Evolutionary conservation across 2,888 invertebrate genomes (phyloP), one percentile per base, ranked within the genome.

Genomic region (Drosophila fungiperda): DNA sequence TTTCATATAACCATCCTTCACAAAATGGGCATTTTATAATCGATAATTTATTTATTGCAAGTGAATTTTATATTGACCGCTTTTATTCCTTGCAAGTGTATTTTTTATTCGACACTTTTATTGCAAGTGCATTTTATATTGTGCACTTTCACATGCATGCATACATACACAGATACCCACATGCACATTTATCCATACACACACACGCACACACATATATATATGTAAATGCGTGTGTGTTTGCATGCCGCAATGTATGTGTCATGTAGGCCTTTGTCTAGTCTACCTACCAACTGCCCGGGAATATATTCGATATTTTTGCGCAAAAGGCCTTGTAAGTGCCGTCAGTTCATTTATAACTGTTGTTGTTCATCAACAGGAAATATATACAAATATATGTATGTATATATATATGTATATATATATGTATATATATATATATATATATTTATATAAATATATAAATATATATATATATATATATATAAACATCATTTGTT

Each of bases 251-350:
- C 23, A 23, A n/a, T 40, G 36, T 17, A 17, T 35, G 35, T 11
- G 17, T 26, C 11, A 15, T 26, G 36, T 20, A 9, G 12, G n/a
- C 32, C 12, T 53, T 23, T 53, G 15, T 23, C 17, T 55, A 55
- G 15, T 15, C 29, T 29, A 29, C 29, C 45, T 58, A 58, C 4
- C 29, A 48, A 38, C 4, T 38, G n/a, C 48, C 62, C 38, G 48
- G 36, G 48, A 49, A 63, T 60, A 61, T 45, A 42, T 32, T 12
- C 20, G 33, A 35, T 26, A 23, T 42, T 26, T 48, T 61, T 38
- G 29, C 32, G n/a, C 42, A 29, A 63, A 63, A 60, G 35, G 60
- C 36, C 60, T 35, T 45, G 59, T 29, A 59, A 42, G 20, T 38
- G 48, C 49, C 29, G 36, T 48, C 23, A 20, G 29, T 17, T 61